Evolutionary conservation across 37 sponge, comb jelly and placozoan species (phyloP).

Genomic region (Mnemiopsis leidyi): DNA sequence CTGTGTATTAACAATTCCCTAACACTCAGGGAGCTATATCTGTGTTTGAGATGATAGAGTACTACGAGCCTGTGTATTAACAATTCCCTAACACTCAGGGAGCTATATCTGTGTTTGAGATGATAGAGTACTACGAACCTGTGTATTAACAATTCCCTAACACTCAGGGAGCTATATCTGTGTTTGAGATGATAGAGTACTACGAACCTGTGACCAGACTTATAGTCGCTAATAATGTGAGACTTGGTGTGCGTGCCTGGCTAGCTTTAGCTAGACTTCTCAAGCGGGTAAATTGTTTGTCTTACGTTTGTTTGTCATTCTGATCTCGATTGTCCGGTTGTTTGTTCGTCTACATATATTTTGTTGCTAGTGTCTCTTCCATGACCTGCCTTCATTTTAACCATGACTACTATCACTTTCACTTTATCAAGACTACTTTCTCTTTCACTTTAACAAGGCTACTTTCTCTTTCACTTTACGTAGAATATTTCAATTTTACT

Average conservation of each 20-base stretch:
- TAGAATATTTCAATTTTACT: background rate
- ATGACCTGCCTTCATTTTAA: background rate
- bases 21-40: no score
- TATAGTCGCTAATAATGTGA: constrained; percentile 43
- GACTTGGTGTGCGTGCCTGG: constrained; percentile 15
- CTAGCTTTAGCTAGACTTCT: constrained; percentile 24
- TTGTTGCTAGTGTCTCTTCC: background rate
- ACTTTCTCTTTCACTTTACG: background rate
- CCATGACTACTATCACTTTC: background rate
- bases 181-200: constrained; percentile 56
- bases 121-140: no score
- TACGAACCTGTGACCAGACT: constrained; percentile 28
- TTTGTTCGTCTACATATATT: background rate
- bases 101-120: no score
- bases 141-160: no score
- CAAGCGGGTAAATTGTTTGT: constrained; percentile 11
- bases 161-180: constrained; percentile 43
- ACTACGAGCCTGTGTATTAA: no score
- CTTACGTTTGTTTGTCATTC: background rate
- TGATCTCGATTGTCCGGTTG: background rate
- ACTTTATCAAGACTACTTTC: background rate
- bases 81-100: no score
- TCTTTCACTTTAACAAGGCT: background rate
- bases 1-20: no score
- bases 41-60: no score